phyloP scores from a whole-genome alignment of 2,888 invertebrate genomes.

The Spilarctia lutea region DNA sequence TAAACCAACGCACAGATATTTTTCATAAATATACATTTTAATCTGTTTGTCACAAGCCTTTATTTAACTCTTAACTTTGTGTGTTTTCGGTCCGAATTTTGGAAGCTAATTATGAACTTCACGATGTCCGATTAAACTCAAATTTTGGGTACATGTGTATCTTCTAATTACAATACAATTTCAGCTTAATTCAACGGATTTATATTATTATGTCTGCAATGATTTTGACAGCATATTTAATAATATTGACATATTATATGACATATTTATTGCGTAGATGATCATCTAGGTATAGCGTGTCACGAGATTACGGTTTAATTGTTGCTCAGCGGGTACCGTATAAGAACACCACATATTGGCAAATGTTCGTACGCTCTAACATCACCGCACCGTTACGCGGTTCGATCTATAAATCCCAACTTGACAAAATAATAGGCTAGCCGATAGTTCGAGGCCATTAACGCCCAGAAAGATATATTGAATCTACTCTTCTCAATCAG shows the following conservation, averaged over 20 bases:
- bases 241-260: background rate
- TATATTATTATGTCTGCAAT: too few species aligned
- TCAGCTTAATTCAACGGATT: too few species aligned
- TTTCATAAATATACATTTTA: constrained; percentile 38
- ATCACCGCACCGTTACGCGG: constrained; percentile 75
- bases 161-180: too few species aligned
- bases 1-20: constrained; percentile 46
- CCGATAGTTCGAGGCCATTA: constrained; percentile 83
- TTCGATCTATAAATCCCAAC: constrained; percentile 82
- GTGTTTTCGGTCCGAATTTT: too few species aligned
- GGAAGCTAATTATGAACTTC: too few species aligned
- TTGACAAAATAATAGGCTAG: constrained; percentile 86
- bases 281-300: background rate
- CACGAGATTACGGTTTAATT: constrained; percentile 8
- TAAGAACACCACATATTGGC: constrained; percentile 41
- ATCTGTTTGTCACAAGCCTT: constrained; percentile 8
- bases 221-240: too few species aligned
- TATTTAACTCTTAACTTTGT: too few species aligned
- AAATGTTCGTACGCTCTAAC: constrained; percentile 52
- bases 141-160: too few species aligned
- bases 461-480: constrained; percentile 85
- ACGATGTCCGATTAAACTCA: too few species aligned
- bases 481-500: constrained; percentile 82
- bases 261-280: background rate
- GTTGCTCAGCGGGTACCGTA: constrained; percentile 20